These are phyloP conservation scores for Epistrophe grossulariae DNA, from an alignment of 2,888 invertebrate genomes.

Conservation along the genomic window DNA sequence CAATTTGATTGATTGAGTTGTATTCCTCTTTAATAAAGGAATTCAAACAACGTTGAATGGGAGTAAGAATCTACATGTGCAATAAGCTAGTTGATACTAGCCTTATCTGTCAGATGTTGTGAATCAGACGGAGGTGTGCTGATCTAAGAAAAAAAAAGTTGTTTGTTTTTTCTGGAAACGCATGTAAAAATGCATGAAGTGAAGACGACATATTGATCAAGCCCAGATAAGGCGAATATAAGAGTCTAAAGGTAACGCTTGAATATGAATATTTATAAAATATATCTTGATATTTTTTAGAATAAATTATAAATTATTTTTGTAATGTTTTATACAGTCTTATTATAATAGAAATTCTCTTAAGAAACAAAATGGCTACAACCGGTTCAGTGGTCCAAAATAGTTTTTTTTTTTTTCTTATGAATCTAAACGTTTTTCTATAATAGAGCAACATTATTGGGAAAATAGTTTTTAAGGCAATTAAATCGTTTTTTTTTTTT, in stretches of 20 bases:
- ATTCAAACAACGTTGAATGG: constrained; percentile 8
- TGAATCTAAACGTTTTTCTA: too few species aligned
- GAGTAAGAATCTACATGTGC: not conserved
- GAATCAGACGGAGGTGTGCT: constrained; percentile 25
- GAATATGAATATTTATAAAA: not conserved
- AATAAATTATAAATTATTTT: too few species aligned
- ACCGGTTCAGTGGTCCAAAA: too few species aligned
- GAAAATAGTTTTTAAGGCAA: too few species aligned
- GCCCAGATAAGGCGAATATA: not conserved
- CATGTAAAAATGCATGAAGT: constrained; percentile 10
- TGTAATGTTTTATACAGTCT: too few species aligned
- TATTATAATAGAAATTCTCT: too few species aligned
- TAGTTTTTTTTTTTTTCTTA: too few species aligned
- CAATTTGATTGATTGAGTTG: constrained; percentile 38
- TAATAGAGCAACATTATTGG: too few species aligned
- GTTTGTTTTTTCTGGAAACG: not conserved
- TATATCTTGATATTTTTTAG: too few species aligned
- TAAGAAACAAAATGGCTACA: too few species aligned
- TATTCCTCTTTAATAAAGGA: not conserved
- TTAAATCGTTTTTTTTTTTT: too few species aligned
- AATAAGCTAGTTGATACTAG: constrained; percentile 13
- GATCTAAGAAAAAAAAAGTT: not conserved
- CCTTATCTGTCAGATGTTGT: constrained; percentile 31
- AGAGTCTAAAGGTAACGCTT: not conserved
- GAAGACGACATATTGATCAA: not conserved